Percentiles rank a stretch among this genome's conserved stretches.
Conservation (phyloP, 2,113 vertebrate species). For the Phylloscopus whistleri region DNA sequence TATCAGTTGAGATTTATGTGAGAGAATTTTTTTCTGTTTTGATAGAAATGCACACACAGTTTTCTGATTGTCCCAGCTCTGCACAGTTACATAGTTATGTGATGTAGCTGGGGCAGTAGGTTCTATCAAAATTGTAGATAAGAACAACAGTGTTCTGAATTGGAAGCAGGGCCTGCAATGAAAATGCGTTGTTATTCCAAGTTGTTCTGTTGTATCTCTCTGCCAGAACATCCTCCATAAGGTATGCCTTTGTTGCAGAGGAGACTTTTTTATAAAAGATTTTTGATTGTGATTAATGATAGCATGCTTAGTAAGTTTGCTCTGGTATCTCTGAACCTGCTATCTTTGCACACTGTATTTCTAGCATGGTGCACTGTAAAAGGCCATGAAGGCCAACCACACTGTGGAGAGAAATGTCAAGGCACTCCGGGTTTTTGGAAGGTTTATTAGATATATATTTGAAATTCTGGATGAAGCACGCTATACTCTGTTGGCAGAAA, state of each 20-base stretch:
- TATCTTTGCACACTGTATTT: background rate
- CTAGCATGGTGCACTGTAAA: background rate
- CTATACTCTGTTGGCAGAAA: background rate
- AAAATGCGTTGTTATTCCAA: background rate
- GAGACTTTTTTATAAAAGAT: background rate
- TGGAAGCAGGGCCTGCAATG: background rate
- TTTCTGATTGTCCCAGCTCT: background rate
- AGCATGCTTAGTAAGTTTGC: background rate
- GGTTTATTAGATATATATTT: background rate
- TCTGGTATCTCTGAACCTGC: background rate
- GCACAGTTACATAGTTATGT: background rate
- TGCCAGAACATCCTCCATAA: background rate
- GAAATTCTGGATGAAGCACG: background rate
- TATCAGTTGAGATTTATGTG: background rate
- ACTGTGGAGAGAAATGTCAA: background rate
- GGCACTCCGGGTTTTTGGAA: background rate
- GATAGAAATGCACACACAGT: background rate
- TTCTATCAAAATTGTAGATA: background rate
- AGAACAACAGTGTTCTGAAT: background rate
- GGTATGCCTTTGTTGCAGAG: background rate
- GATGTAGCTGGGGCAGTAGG: background rate
- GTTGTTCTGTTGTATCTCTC: background rate
- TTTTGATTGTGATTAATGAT: background rate
- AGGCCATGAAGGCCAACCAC: background rate
- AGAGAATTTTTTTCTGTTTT: background rate